phyloP scores from a whole-genome alignment of 2,888 invertebrate genomes.

The Chrysina gloriosa region DNA sequence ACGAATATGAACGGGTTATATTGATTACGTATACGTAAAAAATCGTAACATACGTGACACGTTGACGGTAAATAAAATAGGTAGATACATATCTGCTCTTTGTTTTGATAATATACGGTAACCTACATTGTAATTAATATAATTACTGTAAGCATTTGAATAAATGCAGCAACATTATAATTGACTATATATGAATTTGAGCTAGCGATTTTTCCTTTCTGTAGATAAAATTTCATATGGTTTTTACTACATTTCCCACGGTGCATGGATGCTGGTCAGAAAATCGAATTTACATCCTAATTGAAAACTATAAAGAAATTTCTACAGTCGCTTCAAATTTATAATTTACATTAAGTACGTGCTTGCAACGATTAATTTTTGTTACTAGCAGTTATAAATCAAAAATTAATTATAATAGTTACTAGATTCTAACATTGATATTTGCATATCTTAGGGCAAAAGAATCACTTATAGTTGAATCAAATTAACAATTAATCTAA shows the following conservation, averaged over 20 bases:
- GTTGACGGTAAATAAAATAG: constrained; percentile 4
- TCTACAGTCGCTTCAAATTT: constrained; percentile 27
- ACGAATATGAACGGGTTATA: constrained; percentile 31
- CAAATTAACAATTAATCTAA: too few species aligned
- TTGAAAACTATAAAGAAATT: constrained; percentile 3
- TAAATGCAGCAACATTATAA: constrained; percentile 35
- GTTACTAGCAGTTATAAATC: too few species aligned
- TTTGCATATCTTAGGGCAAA: too few species aligned
- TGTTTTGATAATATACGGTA: constrained; percentile 14
- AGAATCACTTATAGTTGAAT: too few species aligned
- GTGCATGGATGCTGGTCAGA: constrained; percentile 11
- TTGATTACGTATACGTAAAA: constrained; percentile 6
- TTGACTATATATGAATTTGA: constrained; percentile 36
- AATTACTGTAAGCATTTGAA: constrained; percentile 36
- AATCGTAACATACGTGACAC: background rate
- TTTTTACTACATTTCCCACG: constrained; percentile 22
- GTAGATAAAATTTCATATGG: constrained; percentile 32
- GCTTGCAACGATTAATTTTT: too few species aligned
- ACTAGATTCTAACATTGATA: too few species aligned
- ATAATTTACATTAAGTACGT: constrained; percentile 3
- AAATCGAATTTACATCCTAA: constrained; percentile 9
- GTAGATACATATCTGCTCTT: background rate
- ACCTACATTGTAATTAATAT: constrained; percentile 36
- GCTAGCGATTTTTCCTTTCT: constrained; percentile 34
- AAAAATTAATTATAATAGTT: too few species aligned